Base-by-base conservation (phyloP, 1,140 invertebrate species). In the Pteromalus puparum region DNA sequence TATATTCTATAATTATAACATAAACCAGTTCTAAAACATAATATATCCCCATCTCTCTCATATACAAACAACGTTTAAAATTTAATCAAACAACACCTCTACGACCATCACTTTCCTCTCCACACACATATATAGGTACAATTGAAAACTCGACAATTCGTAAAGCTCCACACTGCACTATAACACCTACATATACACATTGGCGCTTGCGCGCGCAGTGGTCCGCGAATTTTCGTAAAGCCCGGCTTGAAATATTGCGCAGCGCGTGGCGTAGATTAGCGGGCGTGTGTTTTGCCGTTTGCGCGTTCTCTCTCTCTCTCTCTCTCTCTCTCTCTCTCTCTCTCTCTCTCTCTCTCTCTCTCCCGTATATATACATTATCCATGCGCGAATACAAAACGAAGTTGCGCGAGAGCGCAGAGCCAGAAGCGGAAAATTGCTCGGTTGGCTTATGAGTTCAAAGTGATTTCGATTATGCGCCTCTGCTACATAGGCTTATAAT, bases 391-490 rank as follows among this genome's bases (percentile, higher is more conserved):
- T 28, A n/a, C 30, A 68, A 80, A 81, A 72, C 68, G 24, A 81
- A 72, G 67, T 82, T 82, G 28, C 53, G 30, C 30, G 30, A 2
- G 53, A 2, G 38, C 0, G 38, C 38, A 21, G 15, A n/a, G 18
- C 48, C 81, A 82, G 13, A 75, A 82, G 72, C 53, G 53, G 81
- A 82, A 75, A 82, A 82, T 82, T 82, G 72, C 42, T 75, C 70
- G 61, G 68, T 81, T 81, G 79, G 79, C 81, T 74, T 81, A 73
- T 38, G 72, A 73, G 48, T 73, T 72, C 42, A 65, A 75, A 82
- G 30, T 65, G 42, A 82, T 74, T 81, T 73, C 68, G 81, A 30
- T 75, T 65, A 73, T 73, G 46, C 13, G 26, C 18, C 15, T 61
- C 7, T 42, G 7, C 34, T 34, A 34, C 5, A 34, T 34, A 34